A percentile compares a stretch with the other conserved stretches of the same genome.
These are phyloP conservation scores for Eupelmus urozonus DNA, from an alignment of 2,888 invertebrate species.

Conservation along the genomic window DNA sequence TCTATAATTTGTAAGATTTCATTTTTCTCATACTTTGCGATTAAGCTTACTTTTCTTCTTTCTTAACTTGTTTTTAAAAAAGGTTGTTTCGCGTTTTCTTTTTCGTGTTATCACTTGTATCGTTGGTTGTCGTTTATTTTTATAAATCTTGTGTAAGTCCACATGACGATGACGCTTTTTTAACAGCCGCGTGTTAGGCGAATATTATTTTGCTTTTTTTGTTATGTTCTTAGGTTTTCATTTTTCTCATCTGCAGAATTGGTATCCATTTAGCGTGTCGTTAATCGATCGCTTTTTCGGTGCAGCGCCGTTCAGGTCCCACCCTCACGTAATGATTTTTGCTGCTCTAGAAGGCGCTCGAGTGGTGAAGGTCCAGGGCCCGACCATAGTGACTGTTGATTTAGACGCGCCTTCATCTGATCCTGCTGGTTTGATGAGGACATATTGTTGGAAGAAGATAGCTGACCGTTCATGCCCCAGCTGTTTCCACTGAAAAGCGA, in stretches of 20 bases:
- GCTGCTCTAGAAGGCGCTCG: constrained; percentile 88
- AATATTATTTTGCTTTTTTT: constrained; percentile 33
- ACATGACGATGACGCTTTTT: constrained; percentile 28
- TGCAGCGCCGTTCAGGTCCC: constrained; percentile 72
- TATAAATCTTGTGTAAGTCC: constrained; percentile 31
- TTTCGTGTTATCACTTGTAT: constrained; percentile 17
- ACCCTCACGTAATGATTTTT: constrained; percentile 82
- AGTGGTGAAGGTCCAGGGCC: constrained; percentile 88
- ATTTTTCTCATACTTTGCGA: constrained; percentile 20
- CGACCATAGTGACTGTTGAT: constrained; percentile 85
- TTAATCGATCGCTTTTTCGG: constrained; percentile 51
- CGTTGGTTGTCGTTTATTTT: constrained; percentile 18
- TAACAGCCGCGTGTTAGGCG: constrained; percentile 35
- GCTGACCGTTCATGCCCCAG: constrained; percentile 56
- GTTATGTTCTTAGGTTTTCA: constrained; percentile 29
- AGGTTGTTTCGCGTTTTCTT: too few species aligned
- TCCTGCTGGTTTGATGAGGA: constrained; percentile 59
- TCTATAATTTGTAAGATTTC: constrained; percentile 31
- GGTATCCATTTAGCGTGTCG: constrained; percentile 57
- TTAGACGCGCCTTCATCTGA: constrained; percentile 68
- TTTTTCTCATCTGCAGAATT: constrained; percentile 45
- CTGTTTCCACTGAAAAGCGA: constrained; percentile 79
- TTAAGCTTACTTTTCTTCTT: constrained; percentile 39
- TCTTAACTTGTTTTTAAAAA: constrained; percentile 23
- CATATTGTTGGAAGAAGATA: constrained; percentile 43